phyloP scores from a whole-genome alignment of 2,888 invertebrate species.

The Pyrochroa serraticornis region DNA sequence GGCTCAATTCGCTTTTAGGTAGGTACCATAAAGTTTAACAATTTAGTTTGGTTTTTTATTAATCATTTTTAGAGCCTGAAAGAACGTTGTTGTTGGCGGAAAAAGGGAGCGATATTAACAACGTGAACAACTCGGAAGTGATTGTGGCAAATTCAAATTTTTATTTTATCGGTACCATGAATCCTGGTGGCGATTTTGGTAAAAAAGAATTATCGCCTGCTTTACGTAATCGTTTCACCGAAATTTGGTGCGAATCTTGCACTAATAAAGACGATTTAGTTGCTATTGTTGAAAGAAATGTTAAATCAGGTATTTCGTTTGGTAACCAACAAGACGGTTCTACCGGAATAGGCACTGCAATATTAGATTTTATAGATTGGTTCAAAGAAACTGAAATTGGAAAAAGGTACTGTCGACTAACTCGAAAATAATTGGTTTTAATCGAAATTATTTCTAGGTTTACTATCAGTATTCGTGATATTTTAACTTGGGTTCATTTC shows the following conservation, averaged over 20 bases:
- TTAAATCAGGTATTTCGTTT: constrained; percentile 63
- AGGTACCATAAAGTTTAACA: constrained; percentile 26
- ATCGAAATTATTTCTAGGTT: constrained; percentile 63
- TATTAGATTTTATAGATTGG: constrained; percentile 84
- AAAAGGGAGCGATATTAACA: constrained; percentile 73
- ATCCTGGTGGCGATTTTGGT: constrained; percentile 99
- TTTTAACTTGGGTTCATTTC: constrained; percentile 91
- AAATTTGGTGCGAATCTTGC: constrained; percentile 94
- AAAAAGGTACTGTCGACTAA: constrained; percentile 55
- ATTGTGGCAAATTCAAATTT: constrained; percentile 76
- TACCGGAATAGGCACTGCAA: constrained; percentile 68
- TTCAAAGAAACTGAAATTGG: constrained; percentile 74
- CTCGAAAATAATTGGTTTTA: too few relatives aligned
- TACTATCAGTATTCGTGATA: constrained; percentile 88
- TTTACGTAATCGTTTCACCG: constrained; percentile 95
- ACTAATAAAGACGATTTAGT: constrained; percentile 75
- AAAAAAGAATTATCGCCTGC: constrained; percentile 99
- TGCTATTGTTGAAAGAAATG: constrained; percentile 81
- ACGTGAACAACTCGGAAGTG: constrained; percentile 60
- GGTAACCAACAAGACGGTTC: constrained; percentile 61
- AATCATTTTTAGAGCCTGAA: constrained; percentile 77
- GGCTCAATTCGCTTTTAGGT: constrained; percentile 91
- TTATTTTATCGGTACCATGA: constrained; percentile 97
- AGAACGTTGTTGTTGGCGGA: constrained; percentile 89
- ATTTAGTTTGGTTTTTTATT: constrained; percentile 6